Conservation (phyloP, 1,140 invertebrate genomes). For the Brachystomella parvula region DNA sequence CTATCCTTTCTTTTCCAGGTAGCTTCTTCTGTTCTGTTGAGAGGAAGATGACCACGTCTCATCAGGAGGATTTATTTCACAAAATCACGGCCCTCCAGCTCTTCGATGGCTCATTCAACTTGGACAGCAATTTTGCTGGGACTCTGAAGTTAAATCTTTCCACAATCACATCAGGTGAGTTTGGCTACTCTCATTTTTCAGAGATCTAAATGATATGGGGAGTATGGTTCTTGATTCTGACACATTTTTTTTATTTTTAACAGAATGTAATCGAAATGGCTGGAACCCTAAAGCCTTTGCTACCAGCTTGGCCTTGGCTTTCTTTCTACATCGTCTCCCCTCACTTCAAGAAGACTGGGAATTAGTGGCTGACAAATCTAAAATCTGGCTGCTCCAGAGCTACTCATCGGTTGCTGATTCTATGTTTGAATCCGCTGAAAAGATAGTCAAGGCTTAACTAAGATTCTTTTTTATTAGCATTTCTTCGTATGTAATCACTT, state of each 20-base stretch:
- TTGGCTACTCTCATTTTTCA: no score
- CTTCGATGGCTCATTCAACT: slow-evolving; percentile 23
- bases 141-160: no score
- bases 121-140: slow-evolving; percentile 14
- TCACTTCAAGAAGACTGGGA: slow-evolving; percentile 23
- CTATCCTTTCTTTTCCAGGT: no score
- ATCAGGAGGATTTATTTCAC: neutral
- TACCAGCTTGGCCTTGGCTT: slow-evolving; percentile 19
- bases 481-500: no score
- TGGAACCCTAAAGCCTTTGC: slow-evolving; percentile 28
- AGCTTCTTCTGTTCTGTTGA: no score
- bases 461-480: neutral
- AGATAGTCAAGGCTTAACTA: neutral
- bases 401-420: slow-evolving; percentile 6
- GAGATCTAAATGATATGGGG: no score
- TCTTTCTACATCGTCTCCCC: slow-evolving; percentile 12
- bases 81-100: slow-evolving; percentile 20
- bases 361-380: slow-evolving; percentile 29
- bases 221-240: no score
- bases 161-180: no score
- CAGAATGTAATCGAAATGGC: slow-evolving; percentile 9
- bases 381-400: slow-evolving; percentile 21
- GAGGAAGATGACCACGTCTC: no score
- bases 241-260: slow-evolving; percentile 12
- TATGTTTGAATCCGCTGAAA: slow-evolving; percentile 15